Conservation (phyloP, 2,797 vertebrate genomes). For the Gymnopithys bicolor region DNA sequence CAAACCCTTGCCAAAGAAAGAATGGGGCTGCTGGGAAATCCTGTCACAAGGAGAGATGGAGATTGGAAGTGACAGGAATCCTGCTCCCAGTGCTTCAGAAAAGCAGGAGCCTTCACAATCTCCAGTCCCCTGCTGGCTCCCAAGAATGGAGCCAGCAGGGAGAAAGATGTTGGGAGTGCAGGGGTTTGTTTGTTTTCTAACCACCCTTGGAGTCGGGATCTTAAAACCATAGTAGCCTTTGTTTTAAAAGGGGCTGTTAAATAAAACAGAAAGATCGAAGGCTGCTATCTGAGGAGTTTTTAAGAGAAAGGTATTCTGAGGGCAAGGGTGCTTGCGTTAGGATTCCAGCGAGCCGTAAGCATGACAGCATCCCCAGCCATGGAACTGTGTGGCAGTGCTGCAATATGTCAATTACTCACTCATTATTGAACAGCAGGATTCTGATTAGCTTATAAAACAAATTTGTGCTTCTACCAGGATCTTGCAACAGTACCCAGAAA, state of each 20-base stretch:
- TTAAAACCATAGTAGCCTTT: conserved; percentile 34
- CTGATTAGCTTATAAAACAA: conserved; percentile 67
- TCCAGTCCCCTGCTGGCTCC: conserved; percentile 39
- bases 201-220: conserved; percentile 46
- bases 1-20: background rate
- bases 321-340: background rate
- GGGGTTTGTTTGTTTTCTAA: conserved; percentile 52
- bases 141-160: conserved; percentile 63
- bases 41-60: background rate
- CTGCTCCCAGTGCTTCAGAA: conserved; percentile 33
- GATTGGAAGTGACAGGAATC: conserved; percentile 48
- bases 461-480: conserved; percentile 54
- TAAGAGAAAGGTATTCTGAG: conserved; percentile 34
- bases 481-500: conserved; percentile 41
- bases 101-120: conserved; percentile 48
- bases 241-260: conserved; percentile 34
- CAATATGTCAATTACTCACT: conserved; percentile 63
- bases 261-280: background rate
- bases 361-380: background rate
- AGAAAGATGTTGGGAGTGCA: background rate
- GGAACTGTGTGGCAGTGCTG: background rate
- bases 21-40: background rate
- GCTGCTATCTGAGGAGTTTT: background rate
- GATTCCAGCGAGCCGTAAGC: background rate
- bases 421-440: conserved; percentile 68